phyloP scores from a whole-genome alignment of 2,797 vertebrate species.

The Cephalopachus bancanus region DNA sequence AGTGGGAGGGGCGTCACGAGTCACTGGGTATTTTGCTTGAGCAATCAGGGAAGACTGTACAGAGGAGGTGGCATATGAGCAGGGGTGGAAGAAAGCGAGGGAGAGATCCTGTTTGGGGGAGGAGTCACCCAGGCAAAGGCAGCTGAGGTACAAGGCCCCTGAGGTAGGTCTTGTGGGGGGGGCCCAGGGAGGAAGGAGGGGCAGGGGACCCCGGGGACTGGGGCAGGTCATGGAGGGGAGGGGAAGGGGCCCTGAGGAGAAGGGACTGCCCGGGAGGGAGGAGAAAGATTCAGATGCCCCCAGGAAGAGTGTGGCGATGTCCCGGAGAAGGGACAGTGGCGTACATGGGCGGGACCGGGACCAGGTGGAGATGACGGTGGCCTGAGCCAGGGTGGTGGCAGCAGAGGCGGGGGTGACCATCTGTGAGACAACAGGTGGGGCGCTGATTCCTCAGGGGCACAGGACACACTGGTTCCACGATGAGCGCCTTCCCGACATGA shows the following conservation, averaged over 20 bases:
- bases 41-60: neutral
- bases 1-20: neutral
- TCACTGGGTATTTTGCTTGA: neutral
- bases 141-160: neutral
- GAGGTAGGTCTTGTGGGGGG: neutral
- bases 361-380: rapidly evolving
- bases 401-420: neutral
- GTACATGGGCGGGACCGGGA: neutral
- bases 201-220: rapidly evolving
- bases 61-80: neutral
- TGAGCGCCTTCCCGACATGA: rapidly evolving
- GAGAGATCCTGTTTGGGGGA: neutral
- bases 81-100: neutral
- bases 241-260: neutral
- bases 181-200: neutral
- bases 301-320: too few relatives aligned
- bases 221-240: neutral
- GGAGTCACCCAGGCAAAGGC: neutral
- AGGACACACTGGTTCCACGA: rapidly evolving
- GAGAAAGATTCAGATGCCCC: neutral
- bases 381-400: rapidly evolving
- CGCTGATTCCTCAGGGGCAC: rapidly evolving
- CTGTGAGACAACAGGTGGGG: neutral
- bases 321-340: rapidly evolving
- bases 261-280: too few relatives aligned